Conservation (phyloP, 1,140 invertebrate species). For the Chironomus striatipennis region DNA sequence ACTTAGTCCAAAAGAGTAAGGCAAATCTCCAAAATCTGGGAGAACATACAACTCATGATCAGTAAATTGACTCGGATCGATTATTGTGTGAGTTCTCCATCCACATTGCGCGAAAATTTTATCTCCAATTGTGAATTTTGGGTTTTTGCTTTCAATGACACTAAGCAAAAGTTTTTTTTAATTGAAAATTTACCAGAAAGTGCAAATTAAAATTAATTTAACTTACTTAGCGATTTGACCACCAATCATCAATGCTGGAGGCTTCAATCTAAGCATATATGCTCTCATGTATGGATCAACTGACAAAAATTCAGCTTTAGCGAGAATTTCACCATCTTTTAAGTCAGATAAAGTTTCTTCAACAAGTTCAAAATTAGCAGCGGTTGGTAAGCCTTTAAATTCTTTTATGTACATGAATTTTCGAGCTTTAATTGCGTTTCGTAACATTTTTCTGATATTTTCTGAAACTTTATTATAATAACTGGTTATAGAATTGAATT, state of each 20-base stretch:
- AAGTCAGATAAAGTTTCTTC: constrained; percentile 35
- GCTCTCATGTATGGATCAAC: constrained; percentile 44
- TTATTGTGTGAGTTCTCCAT: constrained; percentile 44
- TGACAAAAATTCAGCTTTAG: constrained; percentile 40
- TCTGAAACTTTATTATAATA: too few relatives aligned
- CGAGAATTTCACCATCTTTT: constrained; percentile 30
- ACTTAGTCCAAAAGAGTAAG: too few relatives aligned
- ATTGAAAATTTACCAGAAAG: too few relatives aligned
- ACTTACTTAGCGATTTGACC: constrained; percentile 31
- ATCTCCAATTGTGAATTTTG: constrained; percentile 42
- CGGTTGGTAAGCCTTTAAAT: background rate
- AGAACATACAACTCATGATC: too few relatives aligned
- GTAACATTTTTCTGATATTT: too few relatives aligned
- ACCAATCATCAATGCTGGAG: constrained; percentile 31
- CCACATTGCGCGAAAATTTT: constrained; percentile 45
- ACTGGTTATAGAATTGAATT: too few relatives aligned
- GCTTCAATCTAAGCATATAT: constrained; percentile 29
- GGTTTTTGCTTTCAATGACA: constrained; percentile 42
- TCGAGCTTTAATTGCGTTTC: background rate
- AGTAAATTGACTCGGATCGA: constrained; percentile 24
- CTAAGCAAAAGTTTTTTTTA: too few relatives aligned
- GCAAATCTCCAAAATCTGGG: too few relatives aligned
- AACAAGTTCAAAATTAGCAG: background rate
- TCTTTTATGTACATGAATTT: background rate
- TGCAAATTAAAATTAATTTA: too few relatives aligned